A percentile compares a stretch with the other conserved stretches of the same genome.
Conservation (phyloP, 2,797 vertebrate genomes). For the Anguilla megastoma region DNA sequence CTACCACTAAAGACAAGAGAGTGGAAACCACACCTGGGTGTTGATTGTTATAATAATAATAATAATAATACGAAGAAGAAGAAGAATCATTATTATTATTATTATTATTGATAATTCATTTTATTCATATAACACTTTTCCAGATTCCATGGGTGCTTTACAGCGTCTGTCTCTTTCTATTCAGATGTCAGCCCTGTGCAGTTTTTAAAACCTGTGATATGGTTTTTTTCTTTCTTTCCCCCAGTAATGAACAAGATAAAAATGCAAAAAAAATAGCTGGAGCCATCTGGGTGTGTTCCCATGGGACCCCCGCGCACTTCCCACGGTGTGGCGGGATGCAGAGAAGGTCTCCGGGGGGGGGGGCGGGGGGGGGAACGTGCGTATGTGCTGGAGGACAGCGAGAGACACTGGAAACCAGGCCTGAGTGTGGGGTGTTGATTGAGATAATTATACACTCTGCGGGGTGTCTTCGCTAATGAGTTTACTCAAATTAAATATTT, state of each 20-base stretch:
- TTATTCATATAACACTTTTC: neutral
- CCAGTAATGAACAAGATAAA: slow-evolving; percentile 21
- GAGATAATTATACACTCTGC: slow-evolving; percentile 49
- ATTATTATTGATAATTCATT: neutral
- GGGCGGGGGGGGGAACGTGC: neutral
- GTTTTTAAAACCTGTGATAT: neutral
- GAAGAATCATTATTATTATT: neutral
- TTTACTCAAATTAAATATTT: slow-evolving; percentile 56
- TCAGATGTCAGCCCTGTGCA: neutral
- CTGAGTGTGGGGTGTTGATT: slow-evolving; percentile 44
- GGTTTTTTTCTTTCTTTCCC: slow-evolving; percentile 1
- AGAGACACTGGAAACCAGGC: slow-evolving; percentile 30
- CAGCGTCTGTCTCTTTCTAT: neutral
- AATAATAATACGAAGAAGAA: no score
- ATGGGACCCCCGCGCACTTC: slow-evolving; percentile 48
- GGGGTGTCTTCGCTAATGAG: slow-evolving; percentile 55
- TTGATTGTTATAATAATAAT: neutral
- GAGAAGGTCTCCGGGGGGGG: slow-evolving; percentile 46
- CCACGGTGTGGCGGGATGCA: slow-evolving; percentile 35
- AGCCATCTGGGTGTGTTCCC: slow-evolving; percentile 43
- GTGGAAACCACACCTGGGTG: no score
- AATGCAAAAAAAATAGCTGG: neutral
- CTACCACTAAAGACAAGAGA: neutral
- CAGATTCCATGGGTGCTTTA: neutral
- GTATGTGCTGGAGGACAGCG: slow-evolving; percentile 32